Conservation (phyloP, 2,113 vertebrate species). For the Numenius arquata region DNA sequence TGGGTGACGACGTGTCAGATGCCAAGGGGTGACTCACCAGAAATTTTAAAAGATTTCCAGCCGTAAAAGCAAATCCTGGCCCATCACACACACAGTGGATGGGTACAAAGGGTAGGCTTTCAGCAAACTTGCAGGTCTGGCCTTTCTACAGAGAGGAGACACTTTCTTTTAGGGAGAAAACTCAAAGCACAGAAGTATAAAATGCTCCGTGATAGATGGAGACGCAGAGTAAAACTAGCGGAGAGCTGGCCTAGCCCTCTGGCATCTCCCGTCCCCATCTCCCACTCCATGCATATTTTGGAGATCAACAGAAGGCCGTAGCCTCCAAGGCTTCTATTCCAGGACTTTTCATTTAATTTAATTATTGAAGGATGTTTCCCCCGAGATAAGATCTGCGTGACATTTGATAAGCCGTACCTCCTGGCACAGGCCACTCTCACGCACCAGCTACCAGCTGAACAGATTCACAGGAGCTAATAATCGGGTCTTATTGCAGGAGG, state of each 20-base stretch:
- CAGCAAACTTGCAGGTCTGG: background rate
- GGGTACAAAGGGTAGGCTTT: background rate
- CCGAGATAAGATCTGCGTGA: background rate
- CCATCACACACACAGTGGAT: rapidly evolving
- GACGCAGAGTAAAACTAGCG: background rate
- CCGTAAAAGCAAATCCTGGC: background rate
- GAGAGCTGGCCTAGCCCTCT: background rate
- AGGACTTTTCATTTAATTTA: background rate
- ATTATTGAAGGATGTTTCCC: background rate
- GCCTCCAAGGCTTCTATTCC: background rate
- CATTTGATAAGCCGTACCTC: background rate
- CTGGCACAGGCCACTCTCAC: background rate
- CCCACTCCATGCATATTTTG: background rate
- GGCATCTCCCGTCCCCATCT: background rate
- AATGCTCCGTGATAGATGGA: background rate
- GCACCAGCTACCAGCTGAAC: background rate
- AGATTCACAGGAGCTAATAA: background rate
- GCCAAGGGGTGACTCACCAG: background rate
- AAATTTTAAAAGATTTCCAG: background rate
- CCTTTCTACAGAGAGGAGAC: background rate
- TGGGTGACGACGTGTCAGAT: background rate
- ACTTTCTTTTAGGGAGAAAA: background rate
- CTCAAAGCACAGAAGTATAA: background rate
- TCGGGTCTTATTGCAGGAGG: background rate
- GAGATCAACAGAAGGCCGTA: background rate